Evolutionary conservation across 2,888 invertebrate species (phyloP).

Genomic region (Blastobasis lacticolella): DNA sequence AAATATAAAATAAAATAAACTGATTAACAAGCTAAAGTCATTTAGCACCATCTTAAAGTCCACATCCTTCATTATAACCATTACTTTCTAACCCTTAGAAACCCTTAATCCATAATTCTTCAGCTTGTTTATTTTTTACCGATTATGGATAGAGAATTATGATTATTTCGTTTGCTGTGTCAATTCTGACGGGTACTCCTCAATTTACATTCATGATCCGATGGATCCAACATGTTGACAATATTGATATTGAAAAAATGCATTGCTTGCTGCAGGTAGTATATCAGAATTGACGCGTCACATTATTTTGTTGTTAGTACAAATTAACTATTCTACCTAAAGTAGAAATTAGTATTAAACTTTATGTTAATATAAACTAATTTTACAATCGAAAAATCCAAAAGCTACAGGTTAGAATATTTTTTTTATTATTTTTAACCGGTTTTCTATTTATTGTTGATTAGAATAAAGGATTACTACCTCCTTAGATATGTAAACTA

Average conservation of each 20-base stretch:
- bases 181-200: no score
- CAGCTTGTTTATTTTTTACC: neutral
- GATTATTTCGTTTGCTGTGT: neutral
- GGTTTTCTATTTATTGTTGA: conserved; percentile 4
- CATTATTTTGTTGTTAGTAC: conserved; percentile 25
- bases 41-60: conserved; percentile 13
- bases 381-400: conserved; percentile 2
- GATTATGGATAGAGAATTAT: conserved; percentile 12
- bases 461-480: conserved; percentile 19
- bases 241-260: no score
- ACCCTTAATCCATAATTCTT: conserved; percentile 2
- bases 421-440: conserved; percentile 5
- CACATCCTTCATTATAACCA: neutral
- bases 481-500: conserved; percentile 23
- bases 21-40: conserved; percentile 1
- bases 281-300: no score
- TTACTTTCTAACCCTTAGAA: neutral
- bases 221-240: no score
- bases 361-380: conserved; percentile 13
- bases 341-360: conserved; percentile 32
- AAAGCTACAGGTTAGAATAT: neutral
- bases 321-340: conserved; percentile 29
- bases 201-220: no score
- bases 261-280: no score
- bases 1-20: conserved; percentile 2